A percentile compares a stretch with the other conserved stretches of the same genome.
Conservation (phyloP, 2,888 invertebrate species). For the Xestia ashworthii region DNA sequence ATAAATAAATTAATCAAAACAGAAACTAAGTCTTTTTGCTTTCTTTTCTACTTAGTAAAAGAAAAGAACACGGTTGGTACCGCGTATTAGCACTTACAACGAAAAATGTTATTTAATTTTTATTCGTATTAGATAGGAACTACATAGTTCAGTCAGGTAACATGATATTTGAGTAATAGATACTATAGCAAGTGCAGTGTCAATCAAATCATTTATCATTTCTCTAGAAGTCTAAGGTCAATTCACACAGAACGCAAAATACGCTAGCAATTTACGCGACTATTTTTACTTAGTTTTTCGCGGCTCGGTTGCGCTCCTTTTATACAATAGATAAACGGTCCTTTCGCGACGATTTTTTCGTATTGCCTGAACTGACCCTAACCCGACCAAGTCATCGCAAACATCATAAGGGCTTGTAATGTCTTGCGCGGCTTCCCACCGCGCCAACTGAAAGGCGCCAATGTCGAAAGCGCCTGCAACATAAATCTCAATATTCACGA, state of each 20-base stretch:
- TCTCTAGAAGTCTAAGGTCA: neutral
- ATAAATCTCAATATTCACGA: neutral
- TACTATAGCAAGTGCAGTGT: no score
- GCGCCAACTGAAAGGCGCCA: neutral
- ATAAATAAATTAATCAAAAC: neutral
- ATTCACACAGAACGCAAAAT: neutral
- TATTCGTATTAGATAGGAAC: neutral
- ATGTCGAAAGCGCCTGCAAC: constrained; percentile 7
- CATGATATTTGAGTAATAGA: neutral
- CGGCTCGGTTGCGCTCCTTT: neutral
- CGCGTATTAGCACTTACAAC: neutral
- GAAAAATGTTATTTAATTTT: neutral
- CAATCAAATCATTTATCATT: neutral
- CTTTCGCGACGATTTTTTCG: neutral
- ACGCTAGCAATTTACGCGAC: neutral
- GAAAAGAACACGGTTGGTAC: neutral
- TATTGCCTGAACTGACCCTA: neutral
- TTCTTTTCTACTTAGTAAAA: neutral
- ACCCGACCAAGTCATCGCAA: neutral
- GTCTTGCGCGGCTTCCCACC: no score
- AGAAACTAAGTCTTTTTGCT: neutral
- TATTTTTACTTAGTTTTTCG: neutral
- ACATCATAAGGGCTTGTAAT: no score
- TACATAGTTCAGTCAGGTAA: neutral
- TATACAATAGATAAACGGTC: neutral